Base-by-base conservation (phyloP, 2,888 invertebrate genomes). In the Calameuta pallipes region DNA sequence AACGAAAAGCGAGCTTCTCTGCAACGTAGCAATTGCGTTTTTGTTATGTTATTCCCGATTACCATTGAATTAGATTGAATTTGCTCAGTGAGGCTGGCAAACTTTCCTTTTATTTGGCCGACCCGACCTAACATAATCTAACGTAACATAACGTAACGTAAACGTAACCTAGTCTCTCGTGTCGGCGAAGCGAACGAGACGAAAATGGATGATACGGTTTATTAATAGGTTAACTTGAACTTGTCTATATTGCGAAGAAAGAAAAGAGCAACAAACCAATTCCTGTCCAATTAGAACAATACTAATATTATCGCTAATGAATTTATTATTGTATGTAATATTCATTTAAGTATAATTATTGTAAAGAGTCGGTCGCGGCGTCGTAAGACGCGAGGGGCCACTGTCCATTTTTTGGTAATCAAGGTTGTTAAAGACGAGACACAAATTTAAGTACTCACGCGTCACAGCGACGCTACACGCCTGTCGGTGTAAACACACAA, bases 201-300 rank as follows among this genome's bases (percentile, higher is more conserved):
- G 56, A 23, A 56, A 56, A 56, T 56, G 56, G 56, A 56, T 56
- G 9, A 56, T 56, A 56, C 56, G 56, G 56, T 56, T 56, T 30
- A 79, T 83, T 85, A 83, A 85, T 83, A 78, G 83, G 81, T 80
- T 34, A 81, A 83, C 82, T 83, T 75, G 84, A 83, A 83, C 82
- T 85, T 87, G 85, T 85, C 85, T 85, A 85, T 85, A 85, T 80
- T 82, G 82, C 79, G 82, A 83, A 84, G 82, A 80, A 81, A 83
- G 78, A 81, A 80, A 80, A 76, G 56, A 69, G 80, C 69, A 85
- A 77, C 35, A 85, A 85, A 86, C 84, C 87, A 86, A 88, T 87
- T 89, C 88, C 90, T 89, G 90, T 90, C 90, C 90, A 90, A 89
- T 88, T 90, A 89, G 88, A 90, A 90, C 90, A 89, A 90, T 90